phyloP scores from a whole-genome alignment of 2,888 invertebrate genomes.

The Tanypteryx hageni region DNA sequence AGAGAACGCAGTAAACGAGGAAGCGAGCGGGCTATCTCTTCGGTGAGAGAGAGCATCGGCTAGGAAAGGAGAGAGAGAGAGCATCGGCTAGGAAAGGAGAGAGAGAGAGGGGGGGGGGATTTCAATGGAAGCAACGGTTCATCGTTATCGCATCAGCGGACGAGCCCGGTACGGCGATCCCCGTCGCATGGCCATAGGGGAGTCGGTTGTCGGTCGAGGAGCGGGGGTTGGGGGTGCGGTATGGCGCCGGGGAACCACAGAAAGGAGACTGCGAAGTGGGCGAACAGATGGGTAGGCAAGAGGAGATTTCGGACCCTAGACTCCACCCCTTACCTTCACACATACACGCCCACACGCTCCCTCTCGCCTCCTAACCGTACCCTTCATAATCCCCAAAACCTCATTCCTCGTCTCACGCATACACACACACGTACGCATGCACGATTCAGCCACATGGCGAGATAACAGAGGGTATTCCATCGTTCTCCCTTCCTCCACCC shows the following conservation, averaged over 20 bases:
- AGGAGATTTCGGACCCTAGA: background rate
- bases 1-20: background rate
- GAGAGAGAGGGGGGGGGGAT: background rate
- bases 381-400: slow-evolving; percentile 5
- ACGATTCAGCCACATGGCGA: too few species aligned
- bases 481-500: background rate
- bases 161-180: background rate
- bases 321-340: too few species aligned
- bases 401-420: background rate
- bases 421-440: background rate
- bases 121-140: background rate
- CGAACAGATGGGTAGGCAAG: background rate
- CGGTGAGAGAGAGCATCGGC: background rate
- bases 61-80: background rate
- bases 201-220: background rate
- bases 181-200: background rate
- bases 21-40: background rate
- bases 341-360: background rate
- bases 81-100: background rate
- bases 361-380: background rate
- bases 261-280: background rate
- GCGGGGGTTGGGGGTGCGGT: background rate
- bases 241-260: slow-evolving; percentile 31
- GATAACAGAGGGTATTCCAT: too few species aligned
- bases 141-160: slow-evolving; percentile 42